Evolutionary conservation across 2,888 invertebrate species (phyloP), one percentile per base, ranked within the genome.

Genomic region (Helleia helle): DNA sequence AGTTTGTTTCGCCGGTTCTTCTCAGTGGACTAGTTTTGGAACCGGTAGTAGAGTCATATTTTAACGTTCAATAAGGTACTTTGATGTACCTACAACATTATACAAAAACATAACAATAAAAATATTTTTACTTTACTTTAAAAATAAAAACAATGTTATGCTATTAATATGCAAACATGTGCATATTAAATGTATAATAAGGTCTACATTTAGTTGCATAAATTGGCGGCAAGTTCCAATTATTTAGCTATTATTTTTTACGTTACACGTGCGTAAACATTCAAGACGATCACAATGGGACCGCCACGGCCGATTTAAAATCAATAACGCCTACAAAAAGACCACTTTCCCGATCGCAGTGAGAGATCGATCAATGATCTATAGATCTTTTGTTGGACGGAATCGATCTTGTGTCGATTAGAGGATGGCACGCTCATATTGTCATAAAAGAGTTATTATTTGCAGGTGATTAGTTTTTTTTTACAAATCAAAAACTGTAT

Each of bases 291-390:
- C 66, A 53, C 69, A 52, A 60, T 56, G 43, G 49, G 56, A 56
- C 59, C 65, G 70, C 60, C 67, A 73, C 69, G 70, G 65, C 60
- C 52, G 68, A 76, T 83, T 76, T 66, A 73, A 77, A 83, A 77
- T 80, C 79, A 79, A 81, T 81, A 81, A 72, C 55, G 65, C 56
- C 49, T 58, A 68, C 66, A 71, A 80, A 70, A 66, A 75, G 72
- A 70, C 60, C 66, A 68, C 72, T 68, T 71, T 71, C 68, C 63
- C 61, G 67, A 70, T 72, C 83, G 62, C 77, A 74, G 79, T 79
- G 59, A 76, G 77, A 69, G 70, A 76, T 71, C 79, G 71, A 77
- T 75, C 71, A 70, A 65, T 65, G 75, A 68, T 72, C 71, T 71
- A 71, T 69, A 67, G 63, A 68, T 68, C 74, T 71, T 65, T 83